A percentile compares a stretch with the other conserved stretches of the same genome.
Evolutionary conservation across 2,797 vertebrate genomes (phyloP).

Genomic region (Oreonectes daqikongensis): DNA sequence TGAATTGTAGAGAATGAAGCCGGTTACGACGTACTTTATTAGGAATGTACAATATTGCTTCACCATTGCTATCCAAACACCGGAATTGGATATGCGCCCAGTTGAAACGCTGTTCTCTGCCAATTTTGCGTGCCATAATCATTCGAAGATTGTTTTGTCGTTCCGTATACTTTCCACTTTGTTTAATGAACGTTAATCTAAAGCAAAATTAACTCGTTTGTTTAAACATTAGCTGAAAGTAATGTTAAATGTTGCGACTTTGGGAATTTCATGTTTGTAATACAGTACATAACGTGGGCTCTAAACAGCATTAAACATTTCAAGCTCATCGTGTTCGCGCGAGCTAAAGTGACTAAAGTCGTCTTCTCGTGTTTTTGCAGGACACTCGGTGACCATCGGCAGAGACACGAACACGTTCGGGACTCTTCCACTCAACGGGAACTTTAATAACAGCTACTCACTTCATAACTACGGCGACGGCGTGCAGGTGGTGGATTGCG

Average conservation of each 20-base stretch:
- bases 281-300: constrained; percentile 63
- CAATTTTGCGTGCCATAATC: not conserved
- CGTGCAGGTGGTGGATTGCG: constrained; percentile 95
- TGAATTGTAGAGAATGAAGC: not conserved
- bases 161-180: not conserved
- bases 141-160: not conserved
- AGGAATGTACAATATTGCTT: not conserved
- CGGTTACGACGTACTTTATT: not conserved
- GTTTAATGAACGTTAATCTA: not conserved
- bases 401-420: constrained; percentile 99
- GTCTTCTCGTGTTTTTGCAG: constrained; percentile 82
- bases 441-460: constrained; percentile 99
- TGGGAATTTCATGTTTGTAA: not conserved
- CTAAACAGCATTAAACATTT: constrained; percentile 94
- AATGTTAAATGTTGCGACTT: not conserved
- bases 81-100: not conserved
- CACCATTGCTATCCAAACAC: not conserved
- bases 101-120: not conserved
- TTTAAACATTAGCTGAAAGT: too few species aligned
- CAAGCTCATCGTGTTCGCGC: constrained; percentile 9
- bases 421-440: constrained; percentile 99
- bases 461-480: constrained; percentile 93
- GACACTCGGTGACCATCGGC: constrained; percentile 98
- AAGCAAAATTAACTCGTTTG: not conserved
- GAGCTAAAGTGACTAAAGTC: constrained; percentile 63